Percentiles rank a stretch among this genome's conserved stretches.
phyloP scores from a whole-genome alignment of 2,888 invertebrate species.

The Eilema depressum region DNA sequence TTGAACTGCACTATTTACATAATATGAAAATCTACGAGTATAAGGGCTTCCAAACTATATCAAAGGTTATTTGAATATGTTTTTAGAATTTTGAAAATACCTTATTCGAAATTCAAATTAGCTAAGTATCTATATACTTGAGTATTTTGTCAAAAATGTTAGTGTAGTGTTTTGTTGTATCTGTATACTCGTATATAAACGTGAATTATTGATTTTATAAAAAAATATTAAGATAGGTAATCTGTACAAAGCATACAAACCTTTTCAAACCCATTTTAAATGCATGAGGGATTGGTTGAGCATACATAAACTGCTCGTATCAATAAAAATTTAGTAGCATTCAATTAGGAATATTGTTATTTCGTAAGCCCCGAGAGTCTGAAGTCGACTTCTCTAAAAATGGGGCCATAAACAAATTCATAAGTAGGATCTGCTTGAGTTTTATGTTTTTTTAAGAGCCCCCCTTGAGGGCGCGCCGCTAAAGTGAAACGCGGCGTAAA shows the following conservation, averaged over 20 bases:
- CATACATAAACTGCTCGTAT: constrained; percentile 46
- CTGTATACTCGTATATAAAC: neutral
- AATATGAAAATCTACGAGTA: too few species aligned
- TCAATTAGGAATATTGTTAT: constrained; percentile 78
- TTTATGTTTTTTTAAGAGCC: constrained; percentile 84
- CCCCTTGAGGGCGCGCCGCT: constrained; percentile 71
- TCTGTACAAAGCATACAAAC: neutral
- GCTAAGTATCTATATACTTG: neutral
- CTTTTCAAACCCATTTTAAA: neutral
- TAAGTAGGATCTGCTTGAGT: constrained; percentile 82
- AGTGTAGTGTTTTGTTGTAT: neutral
- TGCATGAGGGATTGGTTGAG: constrained; percentile 19
- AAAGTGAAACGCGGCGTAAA: constrained; percentile 83
- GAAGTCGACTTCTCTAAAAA: constrained; percentile 68
- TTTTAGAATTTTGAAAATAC: too few species aligned
- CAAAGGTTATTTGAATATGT: too few species aligned
- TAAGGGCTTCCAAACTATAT: too few species aligned
- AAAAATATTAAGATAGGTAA: neutral
- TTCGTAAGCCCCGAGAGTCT: constrained; percentile 68
- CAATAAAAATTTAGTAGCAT: constrained; percentile 67
- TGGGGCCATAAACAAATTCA: constrained; percentile 86
- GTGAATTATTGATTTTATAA: neutral
- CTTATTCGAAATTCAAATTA: neutral
- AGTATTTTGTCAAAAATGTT: neutral
- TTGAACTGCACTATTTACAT: neutral